These are phyloP conservation scores for Catostylus mosaicus DNA, from an alignment of 30 jellyfish, hydroid and myxozoan genomes.

Conservation along the genomic window DNA sequence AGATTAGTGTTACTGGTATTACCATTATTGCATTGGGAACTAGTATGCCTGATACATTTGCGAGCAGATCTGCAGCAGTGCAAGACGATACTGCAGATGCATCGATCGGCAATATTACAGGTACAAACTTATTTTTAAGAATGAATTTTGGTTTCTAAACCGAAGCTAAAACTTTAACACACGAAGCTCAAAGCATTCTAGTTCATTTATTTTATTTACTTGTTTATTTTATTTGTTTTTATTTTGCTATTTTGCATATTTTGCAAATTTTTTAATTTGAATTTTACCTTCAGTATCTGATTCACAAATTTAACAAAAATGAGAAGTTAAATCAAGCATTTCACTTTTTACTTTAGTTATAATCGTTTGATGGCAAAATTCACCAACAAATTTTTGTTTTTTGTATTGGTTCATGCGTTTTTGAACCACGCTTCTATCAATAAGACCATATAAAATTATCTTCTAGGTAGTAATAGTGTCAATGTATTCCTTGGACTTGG, in stretches of 20 bases:
- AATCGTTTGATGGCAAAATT: background rate
- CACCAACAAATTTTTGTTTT: background rate
- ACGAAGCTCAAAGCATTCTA: too few species aligned
- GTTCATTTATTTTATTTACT: too few species aligned
- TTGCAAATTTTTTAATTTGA: too few species aligned
- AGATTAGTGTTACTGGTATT: constrained; percentile 86
- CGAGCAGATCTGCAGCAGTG: constrained; percentile 84
- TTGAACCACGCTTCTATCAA: too few species aligned
- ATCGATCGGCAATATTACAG: constrained; percentile 93
- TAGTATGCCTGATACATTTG: constrained; percentile 98
- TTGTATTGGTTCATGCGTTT: background rate
- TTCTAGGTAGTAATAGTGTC: constrained; percentile 92
- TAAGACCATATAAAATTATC: too few species aligned
- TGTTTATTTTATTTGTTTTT: too few species aligned
- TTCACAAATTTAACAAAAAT: too few species aligned
- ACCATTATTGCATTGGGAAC: constrained; percentile 96
- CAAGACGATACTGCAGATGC: constrained; percentile 98
- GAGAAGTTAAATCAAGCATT: too few species aligned
- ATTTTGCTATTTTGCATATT: too few species aligned
- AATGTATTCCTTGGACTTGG: constrained; percentile 96
- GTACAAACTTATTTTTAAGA: constrained; percentile 45
- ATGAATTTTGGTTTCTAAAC: background rate
- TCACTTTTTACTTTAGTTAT: too few species aligned
- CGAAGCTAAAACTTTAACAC: background rate
- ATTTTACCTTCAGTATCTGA: too few species aligned